Conservation (phyloP, 2,888 invertebrate species). For the Protula sp. region DNA sequence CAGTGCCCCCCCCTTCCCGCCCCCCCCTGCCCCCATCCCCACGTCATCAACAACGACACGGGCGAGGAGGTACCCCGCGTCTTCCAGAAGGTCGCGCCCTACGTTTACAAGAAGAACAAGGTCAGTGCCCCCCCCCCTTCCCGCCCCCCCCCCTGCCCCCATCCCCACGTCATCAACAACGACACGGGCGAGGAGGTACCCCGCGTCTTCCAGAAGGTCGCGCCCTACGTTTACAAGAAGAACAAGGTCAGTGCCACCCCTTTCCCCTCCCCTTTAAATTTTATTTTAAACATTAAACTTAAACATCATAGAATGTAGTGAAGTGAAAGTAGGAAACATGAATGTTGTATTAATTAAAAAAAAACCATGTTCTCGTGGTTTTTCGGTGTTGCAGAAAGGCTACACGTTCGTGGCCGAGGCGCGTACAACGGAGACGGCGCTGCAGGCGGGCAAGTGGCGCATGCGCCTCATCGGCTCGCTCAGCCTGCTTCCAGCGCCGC, state of each 20-base stretch:
- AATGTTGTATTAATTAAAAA: too few species aligned
- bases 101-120: slow-evolving; percentile 52
- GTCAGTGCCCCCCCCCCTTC: too few species aligned
- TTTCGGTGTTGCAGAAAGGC: slow-evolving; percentile 48
- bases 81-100: slow-evolving; percentile 52
- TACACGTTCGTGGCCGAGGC: slow-evolving; percentile 53
- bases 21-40: too few species aligned
- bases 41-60: slow-evolving; percentile 52
- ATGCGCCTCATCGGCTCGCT: slow-evolving; percentile 52
- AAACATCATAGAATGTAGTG: too few species aligned
- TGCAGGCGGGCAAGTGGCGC: slow-evolving; percentile 44
- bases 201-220: slow-evolving; percentile 51
- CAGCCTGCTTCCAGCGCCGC: slow-evolving; percentile 43
- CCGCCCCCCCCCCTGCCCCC: too few species aligned
- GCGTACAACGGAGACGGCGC: slow-evolving; percentile 39
- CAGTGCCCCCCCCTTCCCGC: too few species aligned
- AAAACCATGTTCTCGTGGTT: too few species aligned
- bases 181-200: slow-evolving; percentile 53
- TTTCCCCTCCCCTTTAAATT: too few species aligned
- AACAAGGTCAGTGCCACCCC: too few species aligned
- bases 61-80: slow-evolving; percentile 50
- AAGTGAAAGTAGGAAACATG: too few species aligned
- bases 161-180: slow-evolving; percentile 50
- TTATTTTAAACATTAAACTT: too few species aligned
- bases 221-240: slow-evolving; percentile 52